These are phyloP conservation scores for Pteropus rufus DNA, from an alignment of 2,797 vertebrate species.

Conservation along the genomic window DNA sequence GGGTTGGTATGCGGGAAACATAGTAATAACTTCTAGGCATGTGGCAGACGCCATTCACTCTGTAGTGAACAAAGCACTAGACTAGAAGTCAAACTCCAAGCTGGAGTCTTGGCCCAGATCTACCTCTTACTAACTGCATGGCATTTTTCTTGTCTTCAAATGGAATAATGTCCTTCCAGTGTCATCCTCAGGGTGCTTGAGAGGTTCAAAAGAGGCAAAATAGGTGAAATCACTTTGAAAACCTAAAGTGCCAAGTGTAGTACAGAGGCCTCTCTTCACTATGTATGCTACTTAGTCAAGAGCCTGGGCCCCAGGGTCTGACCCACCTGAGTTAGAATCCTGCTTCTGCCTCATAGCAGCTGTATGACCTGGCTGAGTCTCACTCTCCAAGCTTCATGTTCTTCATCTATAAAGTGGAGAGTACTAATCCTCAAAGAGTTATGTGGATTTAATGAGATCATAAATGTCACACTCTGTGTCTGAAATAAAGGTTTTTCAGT, in stretches of 20 bases:
- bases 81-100: not conserved
- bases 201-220: not conserved
- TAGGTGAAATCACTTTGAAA: not conserved
- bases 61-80: not conserved
- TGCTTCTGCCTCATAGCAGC: not conserved
- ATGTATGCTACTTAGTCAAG: not conserved
- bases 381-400: not conserved
- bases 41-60: not conserved
- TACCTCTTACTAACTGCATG: not conserved
- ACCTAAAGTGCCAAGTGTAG: not conserved
- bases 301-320: not conserved
- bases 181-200: not conserved
- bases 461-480: not conserved
- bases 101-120: not conserved
- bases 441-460: slow-evolving; percentile 30
- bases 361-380: not conserved
- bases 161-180: not conserved
- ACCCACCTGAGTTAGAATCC: not conserved
- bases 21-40: not conserved
- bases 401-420: not conserved
- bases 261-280: not conserved
- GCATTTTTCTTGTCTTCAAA: not conserved
- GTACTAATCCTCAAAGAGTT: not conserved
- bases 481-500: not conserved
- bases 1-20: not conserved